Percentiles rank a stretch among this genome's conserved stretches.
Evolutionary conservation across 2,888 invertebrate genomes (phyloP).

Genomic region (Thera britannica): DNA sequence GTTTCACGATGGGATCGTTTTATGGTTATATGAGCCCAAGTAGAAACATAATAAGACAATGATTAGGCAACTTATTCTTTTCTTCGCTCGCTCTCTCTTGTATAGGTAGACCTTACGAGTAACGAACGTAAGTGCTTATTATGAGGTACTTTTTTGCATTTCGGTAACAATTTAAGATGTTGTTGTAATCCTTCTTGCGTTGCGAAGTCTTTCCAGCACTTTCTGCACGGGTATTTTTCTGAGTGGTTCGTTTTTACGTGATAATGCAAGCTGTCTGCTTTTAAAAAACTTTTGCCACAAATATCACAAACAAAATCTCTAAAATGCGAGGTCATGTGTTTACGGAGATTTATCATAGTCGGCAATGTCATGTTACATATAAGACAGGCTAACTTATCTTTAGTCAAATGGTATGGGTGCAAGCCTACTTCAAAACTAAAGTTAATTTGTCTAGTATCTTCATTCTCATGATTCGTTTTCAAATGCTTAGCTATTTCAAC

Average conservation of each 20-base stretch:
- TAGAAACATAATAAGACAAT: no score
- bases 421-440: constrained; percentile 33
- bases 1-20: no score
- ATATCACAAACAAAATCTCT: constrained; percentile 43
- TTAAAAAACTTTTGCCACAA: constrained; percentile 39
- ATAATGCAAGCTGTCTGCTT: constrained; percentile 11
- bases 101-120: no score
- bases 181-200: constrained; percentile 56
- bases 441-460: constrained; percentile 16
- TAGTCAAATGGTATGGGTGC: constrained; percentile 34
- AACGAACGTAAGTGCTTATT: no score
- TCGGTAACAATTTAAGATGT: constrained; percentile 58
- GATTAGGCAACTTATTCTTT: no score
- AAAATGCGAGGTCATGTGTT: constrained; percentile 47
- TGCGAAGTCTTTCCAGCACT: constrained; percentile 60
- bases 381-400: constrained; percentile 32
- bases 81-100: no score
- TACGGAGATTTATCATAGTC: constrained; percentile 41
- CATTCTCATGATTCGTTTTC: constrained; percentile 47
- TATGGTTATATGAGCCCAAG: no score
- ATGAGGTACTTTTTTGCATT: constrained; percentile 55
- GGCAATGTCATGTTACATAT: constrained; percentile 30
- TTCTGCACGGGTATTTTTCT: constrained; percentile 30
- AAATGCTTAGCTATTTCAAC: constrained; percentile 54
- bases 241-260: constrained; percentile 34